Evolutionary conservation across 35 echinoderm and acorn worm genomes (phyloP).

Genomic region (Patiria miniata): DNA sequence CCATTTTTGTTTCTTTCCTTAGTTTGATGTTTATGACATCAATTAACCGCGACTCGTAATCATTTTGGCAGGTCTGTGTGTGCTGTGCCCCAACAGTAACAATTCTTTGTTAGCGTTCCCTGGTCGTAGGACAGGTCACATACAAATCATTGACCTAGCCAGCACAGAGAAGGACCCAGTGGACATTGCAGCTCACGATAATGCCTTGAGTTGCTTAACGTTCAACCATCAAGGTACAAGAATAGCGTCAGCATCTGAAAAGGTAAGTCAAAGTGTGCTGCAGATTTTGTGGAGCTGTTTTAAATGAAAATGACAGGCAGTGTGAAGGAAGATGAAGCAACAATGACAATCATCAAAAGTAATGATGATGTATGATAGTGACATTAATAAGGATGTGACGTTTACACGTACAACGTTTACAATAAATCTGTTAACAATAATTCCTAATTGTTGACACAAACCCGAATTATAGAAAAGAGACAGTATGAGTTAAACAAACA

Average conservation of each 20-base stretch:
- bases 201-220: conserved; percentile 75
- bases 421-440: too few relatives aligned
- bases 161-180: conserved; percentile 85
- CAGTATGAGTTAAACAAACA: too few relatives aligned
- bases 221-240: conserved; percentile 92
- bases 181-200: conserved; percentile 87
- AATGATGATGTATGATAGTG: too few relatives aligned
- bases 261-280: conserved; percentile 42
- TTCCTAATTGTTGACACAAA: too few relatives aligned
- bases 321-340: too few relatives aligned
- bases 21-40: too few relatives aligned
- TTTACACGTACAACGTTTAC: too few relatives aligned
- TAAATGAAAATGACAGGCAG: too few relatives aligned
- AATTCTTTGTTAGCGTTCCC: conserved; percentile 95
- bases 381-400: too few relatives aligned
- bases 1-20: too few relatives aligned
- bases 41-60: neutral
- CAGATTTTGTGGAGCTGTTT: too few relatives aligned
- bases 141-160: conserved; percentile 87
- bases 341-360: neutral
- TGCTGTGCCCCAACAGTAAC: conserved; percentile 95
- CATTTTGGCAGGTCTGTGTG: conserved; percentile 87
- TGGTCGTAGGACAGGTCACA: conserved; percentile 71
- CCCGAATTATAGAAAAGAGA: too few relatives aligned
- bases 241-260: conserved; percentile 91